Conservation (phyloP, 2,888 invertebrate species). For the Gerosis bhagava region DNA sequence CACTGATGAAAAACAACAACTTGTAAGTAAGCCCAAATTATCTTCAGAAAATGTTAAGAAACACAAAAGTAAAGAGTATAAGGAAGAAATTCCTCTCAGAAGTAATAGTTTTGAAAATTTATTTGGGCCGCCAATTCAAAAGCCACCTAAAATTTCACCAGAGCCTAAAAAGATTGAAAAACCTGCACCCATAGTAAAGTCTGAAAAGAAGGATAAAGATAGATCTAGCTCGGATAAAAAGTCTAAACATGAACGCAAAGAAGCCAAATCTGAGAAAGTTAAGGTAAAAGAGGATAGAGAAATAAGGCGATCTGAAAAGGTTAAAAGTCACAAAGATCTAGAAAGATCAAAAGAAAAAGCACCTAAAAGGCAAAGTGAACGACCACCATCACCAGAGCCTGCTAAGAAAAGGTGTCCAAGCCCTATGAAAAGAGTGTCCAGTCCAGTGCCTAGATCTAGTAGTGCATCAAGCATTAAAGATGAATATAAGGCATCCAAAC, state of each 20-base stretch:
- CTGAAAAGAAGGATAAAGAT: slow-evolving; percentile 83
- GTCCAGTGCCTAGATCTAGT: slow-evolving; percentile 62
- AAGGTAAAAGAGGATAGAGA: slow-evolving; percentile 75
- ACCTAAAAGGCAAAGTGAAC: slow-evolving; percentile 71
- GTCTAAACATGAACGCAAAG: slow-evolving; percentile 74
- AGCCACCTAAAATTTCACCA: slow-evolving; percentile 86
- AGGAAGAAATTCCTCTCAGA: slow-evolving; percentile 80
- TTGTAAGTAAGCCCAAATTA: slow-evolving; percentile 88
- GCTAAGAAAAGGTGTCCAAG: slow-evolving; percentile 64
- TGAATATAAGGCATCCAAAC: slow-evolving; percentile 64
- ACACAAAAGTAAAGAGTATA: slow-evolving; percentile 81
- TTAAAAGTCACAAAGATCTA: slow-evolving; percentile 80
- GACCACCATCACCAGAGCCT: slow-evolving; percentile 64
- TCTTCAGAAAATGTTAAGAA: slow-evolving; percentile 82
- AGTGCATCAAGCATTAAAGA: slow-evolving; percentile 72
- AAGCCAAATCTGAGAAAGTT: slow-evolving; percentile 66
- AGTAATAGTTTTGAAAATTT: slow-evolving; percentile 88
- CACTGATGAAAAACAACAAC: slow-evolving; percentile 81
- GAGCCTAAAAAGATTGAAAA: slow-evolving; percentile 83
- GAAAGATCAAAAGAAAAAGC: slow-evolving; percentile 81
- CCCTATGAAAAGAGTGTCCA: slow-evolving; percentile 58
- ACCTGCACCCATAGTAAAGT: slow-evolving; percentile 52
- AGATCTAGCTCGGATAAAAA: slow-evolving; percentile 72
- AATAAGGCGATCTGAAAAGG: slow-evolving; percentile 72
- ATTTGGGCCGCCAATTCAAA: slow-evolving; percentile 92